Conservation (phyloP, 2,113 vertebrate species). For the Xenus cinereus region DNA sequence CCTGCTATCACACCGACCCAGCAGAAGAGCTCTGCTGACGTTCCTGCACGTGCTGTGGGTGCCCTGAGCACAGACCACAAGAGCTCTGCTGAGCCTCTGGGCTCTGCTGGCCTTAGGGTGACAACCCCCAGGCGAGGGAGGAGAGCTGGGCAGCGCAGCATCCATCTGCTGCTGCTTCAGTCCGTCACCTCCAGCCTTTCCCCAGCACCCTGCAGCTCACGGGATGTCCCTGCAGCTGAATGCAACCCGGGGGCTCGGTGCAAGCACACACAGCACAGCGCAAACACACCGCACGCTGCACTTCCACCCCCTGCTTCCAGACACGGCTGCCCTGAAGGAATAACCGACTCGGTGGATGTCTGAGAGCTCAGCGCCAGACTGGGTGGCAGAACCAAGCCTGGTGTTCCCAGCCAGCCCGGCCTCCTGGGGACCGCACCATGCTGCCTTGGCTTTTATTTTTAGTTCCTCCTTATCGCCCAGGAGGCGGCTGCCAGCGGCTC, state of each 20-base stretch:
- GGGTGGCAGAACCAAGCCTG: neutral
- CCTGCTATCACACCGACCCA: neutral
- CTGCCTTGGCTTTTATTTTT: neutral
- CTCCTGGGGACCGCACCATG: neutral
- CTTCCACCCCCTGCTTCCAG: neutral
- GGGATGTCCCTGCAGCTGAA: too few species aligned
- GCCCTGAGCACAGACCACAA: accelerated
- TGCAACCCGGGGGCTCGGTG: neutral
- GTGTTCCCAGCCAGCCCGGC: neutral
- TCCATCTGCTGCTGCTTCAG: neutral
- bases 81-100: neutral
- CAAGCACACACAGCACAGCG: neutral
- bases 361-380: neutral
- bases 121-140: too few species aligned
- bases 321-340: neutral
- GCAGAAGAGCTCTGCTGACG: neutral
- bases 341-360: accelerated
- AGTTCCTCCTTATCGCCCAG: neutral
- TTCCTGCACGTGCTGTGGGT: neutral
- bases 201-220: neutral
- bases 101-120: neutral
- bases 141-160: neutral
- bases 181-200: neutral
- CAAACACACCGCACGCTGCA: neutral
- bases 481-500: neutral